These are phyloP conservation scores for Rugalucina vietnamica DNA, from an alignment of 2,888 invertebrate genomes.

Conservation along the genomic window DNA sequence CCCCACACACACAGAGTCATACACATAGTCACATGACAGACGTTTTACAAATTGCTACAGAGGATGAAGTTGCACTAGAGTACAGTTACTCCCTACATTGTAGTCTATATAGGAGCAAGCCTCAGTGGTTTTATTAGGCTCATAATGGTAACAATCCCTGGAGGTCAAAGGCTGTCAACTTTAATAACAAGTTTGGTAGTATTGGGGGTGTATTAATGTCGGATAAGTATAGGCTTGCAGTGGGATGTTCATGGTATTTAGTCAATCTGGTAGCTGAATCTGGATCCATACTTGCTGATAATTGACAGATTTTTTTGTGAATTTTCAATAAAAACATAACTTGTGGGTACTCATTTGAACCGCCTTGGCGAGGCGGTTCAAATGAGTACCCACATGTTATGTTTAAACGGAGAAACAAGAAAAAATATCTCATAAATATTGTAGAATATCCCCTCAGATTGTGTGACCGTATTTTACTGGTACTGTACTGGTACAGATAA, in stretches of 20 bases:
- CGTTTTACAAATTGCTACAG: no score
- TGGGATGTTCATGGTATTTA: background rate
- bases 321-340: background rate
- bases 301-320: background rate
- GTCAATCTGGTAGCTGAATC: no score
- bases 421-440: no score
- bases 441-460: no score
- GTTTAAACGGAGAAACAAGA: background rate
- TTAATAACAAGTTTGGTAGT: background rate
- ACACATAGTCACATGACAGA: no score
- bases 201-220: conserved; percentile 3
- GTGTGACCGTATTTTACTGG: no score
- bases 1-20: no score
- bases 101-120: background rate
- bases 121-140: background rate
- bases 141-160: background rate
- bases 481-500: no score
- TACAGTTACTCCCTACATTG: no score
- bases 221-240: background rate
- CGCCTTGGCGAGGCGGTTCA: background rate
- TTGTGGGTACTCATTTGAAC: background rate
- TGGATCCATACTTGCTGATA: no score
- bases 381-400: background rate
- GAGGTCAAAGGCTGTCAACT: background rate
- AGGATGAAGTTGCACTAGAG: no score